Evolutionary conservation across 2,797 vertebrate genomes (phyloP).

Genomic region (Myotis pilosus): DNA sequence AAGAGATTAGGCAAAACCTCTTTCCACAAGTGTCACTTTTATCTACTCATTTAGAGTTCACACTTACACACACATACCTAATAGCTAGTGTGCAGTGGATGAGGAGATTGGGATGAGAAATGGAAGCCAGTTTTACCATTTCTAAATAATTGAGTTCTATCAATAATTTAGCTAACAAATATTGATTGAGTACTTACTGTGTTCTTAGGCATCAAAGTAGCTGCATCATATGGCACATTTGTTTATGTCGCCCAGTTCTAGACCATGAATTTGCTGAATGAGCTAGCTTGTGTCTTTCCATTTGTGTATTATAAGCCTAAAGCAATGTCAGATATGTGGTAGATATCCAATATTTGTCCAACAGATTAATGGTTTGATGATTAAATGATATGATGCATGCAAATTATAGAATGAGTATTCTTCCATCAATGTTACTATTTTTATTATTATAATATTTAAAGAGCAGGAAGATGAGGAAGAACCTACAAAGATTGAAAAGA

Average conservation of each 20-base stretch:
- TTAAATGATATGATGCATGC: not conserved
- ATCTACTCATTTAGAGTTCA: not conserved
- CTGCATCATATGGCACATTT: not conserved
- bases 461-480: not conserved
- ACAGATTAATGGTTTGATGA: not conserved
- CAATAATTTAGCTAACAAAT: not conserved
- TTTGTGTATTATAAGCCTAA: not conserved
- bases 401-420: slow-evolving; percentile 1
- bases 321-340: not conserved
- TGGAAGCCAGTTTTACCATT: not conserved
- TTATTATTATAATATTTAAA: not conserved
- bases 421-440: not conserved
- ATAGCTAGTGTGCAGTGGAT: not conserved
- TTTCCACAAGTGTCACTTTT: not conserved
- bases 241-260: not conserved
- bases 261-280: not conserved
- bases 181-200: not conserved
- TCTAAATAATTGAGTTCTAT: not conserved
- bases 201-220: not conserved
- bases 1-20: not conserved
- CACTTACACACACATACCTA: not conserved
- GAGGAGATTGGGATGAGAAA: not conserved
- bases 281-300: not conserved
- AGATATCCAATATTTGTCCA: slow-evolving; percentile 12
- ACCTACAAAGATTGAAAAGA: not conserved